Base-by-base conservation (phyloP, 2,888 invertebrate species). In the Druceiella hillmani region DNA sequence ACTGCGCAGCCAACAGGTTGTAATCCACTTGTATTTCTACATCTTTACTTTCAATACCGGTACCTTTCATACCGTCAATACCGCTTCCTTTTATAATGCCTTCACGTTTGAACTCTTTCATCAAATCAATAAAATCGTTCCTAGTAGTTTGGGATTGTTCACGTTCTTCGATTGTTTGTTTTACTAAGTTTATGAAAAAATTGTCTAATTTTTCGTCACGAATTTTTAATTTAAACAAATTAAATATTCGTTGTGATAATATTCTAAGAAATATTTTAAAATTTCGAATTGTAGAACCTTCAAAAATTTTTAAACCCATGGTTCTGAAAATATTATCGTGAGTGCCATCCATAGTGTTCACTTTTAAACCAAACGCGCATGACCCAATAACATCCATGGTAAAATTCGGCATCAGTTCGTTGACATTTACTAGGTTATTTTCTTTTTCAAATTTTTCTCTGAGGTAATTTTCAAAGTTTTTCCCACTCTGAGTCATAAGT, bases 1-100 rank as follows among this genome's bases (percentile, higher is more conserved):
- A 59, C 39, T 75, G 74, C 0, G 72, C 66, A 0, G 62, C 61
- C 16, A 72, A 42, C 38, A 67, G 55, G 4, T 63, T 52, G 5
- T 60, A 38, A 1, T 56, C 55, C 6, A 67, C 31, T n/a, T n/a
- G n/a, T n/a, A n/a, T n/a, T 22, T 39, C 29, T 3, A 45, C 2
- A 7, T 33, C 36, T 2, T 33, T 27, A 13, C 34, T 42, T 5
- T 32, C 38, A 6, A 11, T 39, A 1, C 13, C 24, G 3, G 28
- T 44, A 2, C 20, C 27, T 9, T 44, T 41, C 45, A 55, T 45
- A 24, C 57, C 59, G 1, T 29, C 51, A 12, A 63, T 44, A 31
- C 55, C 54, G 36, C 62, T 60, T 0, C 63, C 64, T 2, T 41
- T 45, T 14, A 64, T 49, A 9, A 36, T 45, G 4, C 55, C 50